Evolutionary conservation across 2,113 vertebrate species (phyloP).

Genomic region (Emydocephalus ijimae): DNA sequence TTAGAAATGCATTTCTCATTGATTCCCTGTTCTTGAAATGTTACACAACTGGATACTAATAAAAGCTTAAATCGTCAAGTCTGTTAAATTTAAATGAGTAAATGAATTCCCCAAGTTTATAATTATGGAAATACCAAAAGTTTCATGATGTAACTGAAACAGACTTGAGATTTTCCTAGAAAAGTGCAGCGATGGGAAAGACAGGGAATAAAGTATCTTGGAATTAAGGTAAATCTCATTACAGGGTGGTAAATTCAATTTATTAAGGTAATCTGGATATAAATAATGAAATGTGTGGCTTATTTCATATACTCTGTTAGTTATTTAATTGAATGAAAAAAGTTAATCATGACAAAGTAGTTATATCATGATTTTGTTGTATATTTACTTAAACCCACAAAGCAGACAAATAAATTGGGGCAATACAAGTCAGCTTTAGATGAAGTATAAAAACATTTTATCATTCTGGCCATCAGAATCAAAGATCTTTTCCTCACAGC

Average conservation of each 20-base stretch:
- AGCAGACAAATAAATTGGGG: neutral
- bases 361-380: neutral
- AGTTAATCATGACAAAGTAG: neutral
- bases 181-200: neutral
- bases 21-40: constrained; percentile 10
- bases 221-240: neutral
- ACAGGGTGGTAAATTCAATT: neutral
- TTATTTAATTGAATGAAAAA: neutral
- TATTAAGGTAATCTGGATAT: neutral
- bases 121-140: neutral
- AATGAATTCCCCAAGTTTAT: neutral
- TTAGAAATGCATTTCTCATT: constrained; percentile 35
- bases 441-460: neutral
- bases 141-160: neutral
- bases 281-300: neutral
- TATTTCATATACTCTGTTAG: neutral
- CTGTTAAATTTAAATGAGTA: constrained; percentile 27
- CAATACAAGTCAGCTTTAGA: neutral
- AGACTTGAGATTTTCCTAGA: neutral
- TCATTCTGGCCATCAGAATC: neutral
- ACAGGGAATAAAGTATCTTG: neutral
- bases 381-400: neutral
- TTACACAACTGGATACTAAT: constrained; percentile 1
- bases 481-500: neutral
- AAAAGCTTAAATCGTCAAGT: neutral